Percentiles rank a stretch among this genome's conserved stretches.
phyloP scores from a whole-genome alignment of 2,797 vertebrate species.

The Siniperca scherzeri region DNA sequence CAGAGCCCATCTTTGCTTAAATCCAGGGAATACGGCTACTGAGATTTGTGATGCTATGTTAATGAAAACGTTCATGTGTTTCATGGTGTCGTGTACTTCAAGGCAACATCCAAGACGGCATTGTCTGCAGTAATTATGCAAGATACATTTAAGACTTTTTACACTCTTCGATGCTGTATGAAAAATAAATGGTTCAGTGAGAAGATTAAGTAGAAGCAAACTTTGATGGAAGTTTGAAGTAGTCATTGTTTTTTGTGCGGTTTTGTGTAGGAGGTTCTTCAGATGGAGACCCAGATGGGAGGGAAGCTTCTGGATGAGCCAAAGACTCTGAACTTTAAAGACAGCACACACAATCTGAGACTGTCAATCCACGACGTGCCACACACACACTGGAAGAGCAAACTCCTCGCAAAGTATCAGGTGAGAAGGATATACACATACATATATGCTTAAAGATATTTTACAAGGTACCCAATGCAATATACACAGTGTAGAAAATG shows the following conservation, averaged over 20 bases:
- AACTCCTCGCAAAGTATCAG: conserved; percentile 95
- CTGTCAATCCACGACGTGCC: conserved; percentile 95
- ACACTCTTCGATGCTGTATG: conserved; percentile 5
- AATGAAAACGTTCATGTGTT: conserved; percentile 29
- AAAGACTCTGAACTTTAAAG: conserved; percentile 97
- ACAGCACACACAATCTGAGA: conserved; percentile 97
- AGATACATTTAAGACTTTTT: conserved; percentile 42
- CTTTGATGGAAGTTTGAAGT: conserved; percentile 14
- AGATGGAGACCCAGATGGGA: conserved; percentile 97
- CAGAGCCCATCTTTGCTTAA: conserved; percentile 46
- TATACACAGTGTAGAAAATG: neutral
- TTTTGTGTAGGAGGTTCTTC: conserved; percentile 92
- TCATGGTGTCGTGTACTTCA: conserved; percentile 17
- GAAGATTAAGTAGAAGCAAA: conserved; percentile 25
- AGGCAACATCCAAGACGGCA: conserved; percentile 13
- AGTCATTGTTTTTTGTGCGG: conserved; percentile 20
- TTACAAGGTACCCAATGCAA: neutral
- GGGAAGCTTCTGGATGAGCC: conserved; percentile 98
- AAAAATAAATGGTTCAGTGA: conserved; percentile 33
- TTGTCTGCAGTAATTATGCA: conserved; percentile 38
- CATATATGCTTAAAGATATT: neutral
- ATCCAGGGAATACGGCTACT: conserved; percentile 33
- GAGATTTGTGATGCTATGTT: conserved; percentile 39
- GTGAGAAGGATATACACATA: conserved; percentile 49
- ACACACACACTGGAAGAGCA: conserved; percentile 98